These are phyloP conservation scores for Apis laboriosa DNA, from an alignment of 1,140 invertebrate species.

Conservation along the genomic window DNA sequence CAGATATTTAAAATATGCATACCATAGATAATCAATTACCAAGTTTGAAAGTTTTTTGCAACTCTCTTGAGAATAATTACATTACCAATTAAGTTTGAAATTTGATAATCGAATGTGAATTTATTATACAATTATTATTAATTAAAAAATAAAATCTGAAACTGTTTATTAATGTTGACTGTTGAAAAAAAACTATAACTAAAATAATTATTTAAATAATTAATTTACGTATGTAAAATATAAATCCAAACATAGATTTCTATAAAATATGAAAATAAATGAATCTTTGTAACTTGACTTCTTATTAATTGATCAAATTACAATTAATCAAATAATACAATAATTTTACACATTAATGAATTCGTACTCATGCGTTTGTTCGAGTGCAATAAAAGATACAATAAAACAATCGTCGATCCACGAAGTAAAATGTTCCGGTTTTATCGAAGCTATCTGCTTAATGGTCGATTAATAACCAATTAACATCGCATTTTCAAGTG, in stretches of 20 bases:
- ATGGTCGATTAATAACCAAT: constrained; percentile 31
- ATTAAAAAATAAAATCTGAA: no score
- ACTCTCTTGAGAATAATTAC: not conserved
- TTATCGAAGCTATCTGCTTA: constrained; percentile 1
- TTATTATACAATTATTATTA: not conserved
- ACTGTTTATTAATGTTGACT: no score
- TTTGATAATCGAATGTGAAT: not conserved
- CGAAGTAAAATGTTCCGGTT: not conserved
- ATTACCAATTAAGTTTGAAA: not conserved
- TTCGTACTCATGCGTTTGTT: not conserved
- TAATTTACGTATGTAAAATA: not conserved
- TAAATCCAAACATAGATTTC: not conserved
- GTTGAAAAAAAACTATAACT: no score
- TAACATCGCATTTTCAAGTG: constrained; percentile 17
- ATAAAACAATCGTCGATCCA: not conserved
- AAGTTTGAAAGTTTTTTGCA: not conserved
- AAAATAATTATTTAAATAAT: not conserved
- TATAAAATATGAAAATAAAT: no score
- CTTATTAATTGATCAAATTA: not conserved
- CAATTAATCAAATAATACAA: not conserved
- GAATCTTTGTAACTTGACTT: not conserved
- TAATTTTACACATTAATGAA: constrained; percentile 11
- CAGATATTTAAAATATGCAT: not conserved
- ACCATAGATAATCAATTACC: not conserved
- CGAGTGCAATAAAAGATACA: not conserved